These are phyloP conservation scores for Microtus richardsoni DNA, from an alignment of 2,113 vertebrate species.

Conservation along the genomic window DNA sequence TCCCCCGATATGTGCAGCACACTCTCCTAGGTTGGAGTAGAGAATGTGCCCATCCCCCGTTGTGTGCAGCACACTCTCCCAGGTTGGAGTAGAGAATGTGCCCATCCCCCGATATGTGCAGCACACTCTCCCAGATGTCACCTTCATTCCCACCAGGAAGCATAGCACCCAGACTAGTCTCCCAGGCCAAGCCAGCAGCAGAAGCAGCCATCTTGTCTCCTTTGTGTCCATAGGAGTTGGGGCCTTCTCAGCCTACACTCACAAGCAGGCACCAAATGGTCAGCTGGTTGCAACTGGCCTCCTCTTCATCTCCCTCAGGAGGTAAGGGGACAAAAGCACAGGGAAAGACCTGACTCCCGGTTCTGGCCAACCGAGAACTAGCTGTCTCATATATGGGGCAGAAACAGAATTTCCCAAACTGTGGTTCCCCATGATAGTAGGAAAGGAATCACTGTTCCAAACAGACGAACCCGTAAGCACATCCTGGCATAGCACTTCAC, in stretches of 20 bases:
- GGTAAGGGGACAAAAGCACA: background rate
- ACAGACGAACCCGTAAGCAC: background rate
- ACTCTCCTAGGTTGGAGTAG: too few species aligned
- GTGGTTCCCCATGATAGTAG: background rate
- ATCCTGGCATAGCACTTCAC: background rate
- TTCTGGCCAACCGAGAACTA: background rate
- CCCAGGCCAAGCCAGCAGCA: background rate
- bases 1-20: background rate
- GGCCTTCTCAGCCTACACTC: background rate
- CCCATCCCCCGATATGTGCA: background rate
- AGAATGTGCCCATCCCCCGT: background rate
- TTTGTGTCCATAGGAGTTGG: background rate
- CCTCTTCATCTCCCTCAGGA: background rate
- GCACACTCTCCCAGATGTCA: too few species aligned
- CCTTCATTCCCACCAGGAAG: background rate
- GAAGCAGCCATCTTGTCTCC: background rate
- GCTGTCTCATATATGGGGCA: background rate
- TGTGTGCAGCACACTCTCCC: too few species aligned
- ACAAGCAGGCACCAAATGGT: background rate
- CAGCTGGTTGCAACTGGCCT: background rate
- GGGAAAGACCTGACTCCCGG: background rate
- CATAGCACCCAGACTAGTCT: background rate
- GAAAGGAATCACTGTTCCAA: background rate
- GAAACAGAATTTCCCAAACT: conserved; percentile 18
- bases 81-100: too few species aligned